These are phyloP conservation scores for Orius insidiosus DNA, from an alignment of 1,140 invertebrate genomes.

Conservation along the genomic window DNA sequence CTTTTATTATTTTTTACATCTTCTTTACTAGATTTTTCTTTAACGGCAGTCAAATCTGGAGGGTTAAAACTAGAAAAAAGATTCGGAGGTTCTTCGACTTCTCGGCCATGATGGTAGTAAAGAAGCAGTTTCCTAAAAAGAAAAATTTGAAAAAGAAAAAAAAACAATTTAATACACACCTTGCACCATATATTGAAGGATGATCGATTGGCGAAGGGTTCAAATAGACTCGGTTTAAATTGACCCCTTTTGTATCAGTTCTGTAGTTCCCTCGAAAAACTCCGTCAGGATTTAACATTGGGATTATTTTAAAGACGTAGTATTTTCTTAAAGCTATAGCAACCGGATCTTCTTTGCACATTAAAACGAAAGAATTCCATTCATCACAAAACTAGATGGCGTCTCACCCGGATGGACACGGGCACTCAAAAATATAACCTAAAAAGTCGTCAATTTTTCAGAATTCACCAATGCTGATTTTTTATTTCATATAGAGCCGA, in stretches of 20 bases:
- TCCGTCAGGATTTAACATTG: constrained; percentile 85
- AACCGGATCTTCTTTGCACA: constrained; percentile 54
- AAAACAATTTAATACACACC: constrained; percentile 18
- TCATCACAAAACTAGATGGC: constrained; percentile 84
- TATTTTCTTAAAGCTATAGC: constrained; percentile 51
- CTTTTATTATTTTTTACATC: background rate
- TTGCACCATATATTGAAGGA: constrained; percentile 68
- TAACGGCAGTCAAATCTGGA: background rate
- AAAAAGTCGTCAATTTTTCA: constrained; percentile 20
- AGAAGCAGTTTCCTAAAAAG: constrained; percentile 21
- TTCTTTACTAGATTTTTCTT: background rate
- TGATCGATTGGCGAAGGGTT: constrained; percentile 56
- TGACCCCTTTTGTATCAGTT: constrained; percentile 75
- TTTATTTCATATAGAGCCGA: too few species aligned
- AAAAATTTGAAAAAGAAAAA: background rate
- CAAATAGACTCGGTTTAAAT: constrained; percentile 73
- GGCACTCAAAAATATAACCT: constrained; percentile 72
- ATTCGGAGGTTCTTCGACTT: constrained; percentile 10
- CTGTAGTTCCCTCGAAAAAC: constrained; percentile 77
- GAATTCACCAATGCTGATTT: too few species aligned
- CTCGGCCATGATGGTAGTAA: constrained; percentile 20
- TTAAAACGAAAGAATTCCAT: constrained; percentile 70
- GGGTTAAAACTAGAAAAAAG: background rate
- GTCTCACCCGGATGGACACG: constrained; percentile 89
- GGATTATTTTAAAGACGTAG: constrained; percentile 83